phyloP scores from a whole-genome alignment of 2,888 invertebrate genomes.

The Tiliacea citrago region DNA sequence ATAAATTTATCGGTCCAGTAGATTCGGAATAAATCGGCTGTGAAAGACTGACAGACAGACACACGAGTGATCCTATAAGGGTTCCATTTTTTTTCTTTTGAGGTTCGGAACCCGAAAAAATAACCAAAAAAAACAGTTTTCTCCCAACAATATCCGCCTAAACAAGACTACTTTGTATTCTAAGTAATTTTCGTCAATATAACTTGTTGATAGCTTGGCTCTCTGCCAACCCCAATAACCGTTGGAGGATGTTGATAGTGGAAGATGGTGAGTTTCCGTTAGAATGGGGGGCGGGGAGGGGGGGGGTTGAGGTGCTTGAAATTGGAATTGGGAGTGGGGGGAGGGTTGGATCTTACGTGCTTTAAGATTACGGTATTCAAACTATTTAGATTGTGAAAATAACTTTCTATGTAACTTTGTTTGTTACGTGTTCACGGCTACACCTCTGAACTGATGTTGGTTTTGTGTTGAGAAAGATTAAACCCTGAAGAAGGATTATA shows the following conservation, averaged over 20 bases:
- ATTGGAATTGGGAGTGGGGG: constrained; percentile 1
- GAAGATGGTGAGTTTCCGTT: constrained; percentile 24
- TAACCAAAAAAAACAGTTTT: not conserved
- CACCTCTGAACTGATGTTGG: no score
- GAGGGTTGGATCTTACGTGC: not conserved
- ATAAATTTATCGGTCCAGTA: no score
- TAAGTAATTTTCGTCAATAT: constrained; percentile 31
- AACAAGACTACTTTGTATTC: constrained; percentile 30
- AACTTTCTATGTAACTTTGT: no score
- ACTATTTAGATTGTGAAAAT: not conserved
- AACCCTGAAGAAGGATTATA: no score
- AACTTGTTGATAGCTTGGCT: constrained; percentile 57
- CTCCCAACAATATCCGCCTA: not conserved
- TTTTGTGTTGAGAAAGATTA: no score
- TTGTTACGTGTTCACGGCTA: no score
- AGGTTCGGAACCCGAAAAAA: no score
- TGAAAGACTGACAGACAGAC: no score
- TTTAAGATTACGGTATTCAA: not conserved
- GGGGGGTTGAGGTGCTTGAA: not conserved
- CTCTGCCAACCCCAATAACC: constrained; percentile 38
- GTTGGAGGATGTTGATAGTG: constrained; percentile 50
- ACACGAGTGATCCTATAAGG: no score
- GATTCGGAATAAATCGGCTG: no score
- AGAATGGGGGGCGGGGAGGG: not conserved
- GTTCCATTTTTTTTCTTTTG: no score